Conservation (phyloP, 2,888 invertebrate species). For the Sussaba pulchella region DNA sequence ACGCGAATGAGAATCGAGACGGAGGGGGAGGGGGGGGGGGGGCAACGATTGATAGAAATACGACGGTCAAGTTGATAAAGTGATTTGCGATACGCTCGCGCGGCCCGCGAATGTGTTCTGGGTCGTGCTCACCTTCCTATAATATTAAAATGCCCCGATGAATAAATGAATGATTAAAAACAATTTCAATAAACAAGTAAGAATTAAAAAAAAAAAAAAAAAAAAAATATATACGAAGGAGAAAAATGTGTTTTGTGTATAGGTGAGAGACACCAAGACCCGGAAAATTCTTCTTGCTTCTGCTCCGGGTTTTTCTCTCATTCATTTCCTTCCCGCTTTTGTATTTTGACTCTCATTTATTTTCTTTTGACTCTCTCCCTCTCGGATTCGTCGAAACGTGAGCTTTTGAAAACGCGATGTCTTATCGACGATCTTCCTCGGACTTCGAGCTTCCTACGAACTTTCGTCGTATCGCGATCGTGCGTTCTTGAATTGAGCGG, state of each 20-base stretch:
- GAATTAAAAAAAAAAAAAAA: conserved; percentile 66
- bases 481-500: conserved; percentile 2
- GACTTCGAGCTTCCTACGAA: conserved; percentile 60
- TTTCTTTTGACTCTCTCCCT: conserved; percentile 33
- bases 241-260: conserved; percentile 54
- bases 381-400: conserved; percentile 2
- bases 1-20: conserved; percentile 41
- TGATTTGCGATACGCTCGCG: conserved; percentile 59
- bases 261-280: conserved; percentile 13
- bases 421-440: conserved; percentile 34
- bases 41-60: conserved; percentile 55
- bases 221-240: no score
- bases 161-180: conserved; percentile 69
- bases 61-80: conserved; percentile 36
- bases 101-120: conserved; percentile 67
- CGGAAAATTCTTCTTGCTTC: conserved; percentile 18
- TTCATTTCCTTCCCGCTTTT: conserved; percentile 42
- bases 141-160: conserved; percentile 72
- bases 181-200: conserved; percentile 68
- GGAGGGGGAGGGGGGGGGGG: conserved; percentile 49
- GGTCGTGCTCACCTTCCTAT: conserved; percentile 69
- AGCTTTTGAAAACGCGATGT: conserved; percentile 24
- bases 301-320: conserved; percentile 30
- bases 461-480: conserved; percentile 26
- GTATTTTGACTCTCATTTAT: no score